Base-by-base conservation (phyloP, 2,113 vertebrate species). In the Lasiurus borealis region DNA sequence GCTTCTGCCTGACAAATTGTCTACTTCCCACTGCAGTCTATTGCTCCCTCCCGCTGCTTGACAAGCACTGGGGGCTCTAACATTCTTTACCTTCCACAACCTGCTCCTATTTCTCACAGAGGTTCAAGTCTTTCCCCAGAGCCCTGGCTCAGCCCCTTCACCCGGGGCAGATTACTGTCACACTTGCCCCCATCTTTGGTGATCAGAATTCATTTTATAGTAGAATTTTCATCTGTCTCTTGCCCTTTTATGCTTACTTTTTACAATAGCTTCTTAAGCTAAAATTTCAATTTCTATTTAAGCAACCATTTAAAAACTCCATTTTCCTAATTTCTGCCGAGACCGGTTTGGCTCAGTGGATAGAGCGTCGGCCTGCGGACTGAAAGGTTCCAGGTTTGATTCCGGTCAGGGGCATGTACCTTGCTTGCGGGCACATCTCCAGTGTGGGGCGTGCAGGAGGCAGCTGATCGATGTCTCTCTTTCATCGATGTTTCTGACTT, bases 201-300 rank as follows among this genome's bases (percentile, higher is more conserved):
- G 31, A 88, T 75, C 21, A 78, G 72, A 92, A 92, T 95, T 82
- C 40, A 88, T 8, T 54, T n/a, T 73, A 77, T 16, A 34, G 21
- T 81, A 72, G 9, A 36, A 90, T 82, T 48, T 31, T 50, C 1
- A 4, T 76, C 81, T 44, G 25, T 31, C 6, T 95, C 15, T 0
- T 34, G 13, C 11, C 18, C 13, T 88, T 88, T 48, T 90, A 21
- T 75, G 50, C 36, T 90, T 66, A 76, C 46, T 57, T 54, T 92
- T 75, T 89, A 10, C 50, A 69, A 77, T 16, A 59, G n/a, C 48
- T 72, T 76, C 85, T 91, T 54, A 27, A 21, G 13, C 57, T 88
- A 66, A 44, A 14, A 62, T 85, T 25, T 19, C 76, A 16, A 31
- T 83, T 95, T 90, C 64, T 83, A 40, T 66, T 29, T 77, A 71